A percentile compares a stretch with the other conserved stretches of the same genome.
Conservation (phyloP, 2,113 vertebrate species). For the Cichladusa arquata region DNA sequence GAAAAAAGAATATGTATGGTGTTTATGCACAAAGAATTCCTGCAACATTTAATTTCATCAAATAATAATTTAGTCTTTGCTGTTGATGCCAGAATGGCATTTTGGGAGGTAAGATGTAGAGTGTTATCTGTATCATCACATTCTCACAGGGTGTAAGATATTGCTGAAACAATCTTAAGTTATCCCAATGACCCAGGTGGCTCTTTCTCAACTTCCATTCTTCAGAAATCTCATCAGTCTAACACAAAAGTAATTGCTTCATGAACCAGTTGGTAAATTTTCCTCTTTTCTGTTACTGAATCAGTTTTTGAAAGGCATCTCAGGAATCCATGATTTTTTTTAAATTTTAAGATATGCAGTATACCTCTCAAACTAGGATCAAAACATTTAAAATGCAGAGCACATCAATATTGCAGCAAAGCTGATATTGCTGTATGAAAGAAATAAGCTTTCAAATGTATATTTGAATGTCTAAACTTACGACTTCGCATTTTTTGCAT, state of each 20-base stretch:
- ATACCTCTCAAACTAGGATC: background rate
- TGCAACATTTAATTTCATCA: background rate
- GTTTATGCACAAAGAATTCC: background rate
- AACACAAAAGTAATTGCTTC: background rate
- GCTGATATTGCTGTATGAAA: background rate
- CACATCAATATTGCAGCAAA: background rate
- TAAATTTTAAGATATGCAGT: background rate
- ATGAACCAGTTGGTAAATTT: background rate
- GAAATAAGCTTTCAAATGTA: background rate
- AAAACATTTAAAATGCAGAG: background rate
- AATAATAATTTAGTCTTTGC: background rate
- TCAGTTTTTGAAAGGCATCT: background rate
- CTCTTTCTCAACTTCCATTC: background rate
- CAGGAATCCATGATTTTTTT: background rate
- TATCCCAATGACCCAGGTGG: background rate
- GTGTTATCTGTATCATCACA: rapidly evolving
- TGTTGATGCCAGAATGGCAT: background rate
- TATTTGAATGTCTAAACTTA: background rate
- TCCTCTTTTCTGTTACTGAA: background rate
- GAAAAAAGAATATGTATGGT: background rate
- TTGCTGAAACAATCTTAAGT: background rate
- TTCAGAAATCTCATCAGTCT: background rate
- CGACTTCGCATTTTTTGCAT: background rate
- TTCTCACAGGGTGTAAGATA: background rate
- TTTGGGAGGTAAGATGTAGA: background rate